Base-by-base conservation (phyloP, 2,113 vertebrate genomes). In the Ameiurus melas region DNA sequence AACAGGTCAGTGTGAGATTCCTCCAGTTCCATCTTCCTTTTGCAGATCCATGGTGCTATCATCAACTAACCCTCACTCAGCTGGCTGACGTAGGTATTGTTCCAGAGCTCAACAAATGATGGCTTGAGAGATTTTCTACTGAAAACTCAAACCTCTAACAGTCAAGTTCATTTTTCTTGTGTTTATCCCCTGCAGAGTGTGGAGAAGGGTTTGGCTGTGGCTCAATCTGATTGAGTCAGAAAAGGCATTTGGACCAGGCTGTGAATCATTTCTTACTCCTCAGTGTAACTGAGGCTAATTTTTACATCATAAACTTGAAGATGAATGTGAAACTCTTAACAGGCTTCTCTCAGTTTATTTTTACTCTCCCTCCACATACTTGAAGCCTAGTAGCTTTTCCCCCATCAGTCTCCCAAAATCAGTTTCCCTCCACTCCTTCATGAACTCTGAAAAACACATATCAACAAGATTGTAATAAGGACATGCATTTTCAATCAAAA, bases 21-120 rank as follows among this genome's bases (percentile, higher is more conserved):
- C 90, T 80, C 75, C 95, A 95, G 96, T 96, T 97, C 96, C 95
- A 91, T 91, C 89, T 91, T 90, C 95, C 95, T 95, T 96, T 96
- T 96, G 94, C 95, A 96, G 96, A 97, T 96, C 95, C 96, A 97
- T 97, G 97, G 97, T 98, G 97, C 98, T 98, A 98, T 95, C 94
- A 97, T 96, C 96, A 96, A 96, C 96, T 96, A 95, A 97, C 97
- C 96, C 97, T 93, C 97, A 96, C 94, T 97, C 97, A 97, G 96
- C 95, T 95, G 97, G 97, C 97, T 97, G 97, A 96, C 93, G 92
- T 92, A 93, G 94, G 94, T 90, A 92, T 93, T 93, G 94, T 85
- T 92, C 91, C 93, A 92, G 93, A 89, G 91, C 89, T 92, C 60
- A 25, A 93, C 89, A 88, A 89, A 92, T 85, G 75, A 90, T 86